Evolutionary conservation across 2,888 invertebrate genomes (phyloP).

Genomic region (Drosophila testacea): DNA sequence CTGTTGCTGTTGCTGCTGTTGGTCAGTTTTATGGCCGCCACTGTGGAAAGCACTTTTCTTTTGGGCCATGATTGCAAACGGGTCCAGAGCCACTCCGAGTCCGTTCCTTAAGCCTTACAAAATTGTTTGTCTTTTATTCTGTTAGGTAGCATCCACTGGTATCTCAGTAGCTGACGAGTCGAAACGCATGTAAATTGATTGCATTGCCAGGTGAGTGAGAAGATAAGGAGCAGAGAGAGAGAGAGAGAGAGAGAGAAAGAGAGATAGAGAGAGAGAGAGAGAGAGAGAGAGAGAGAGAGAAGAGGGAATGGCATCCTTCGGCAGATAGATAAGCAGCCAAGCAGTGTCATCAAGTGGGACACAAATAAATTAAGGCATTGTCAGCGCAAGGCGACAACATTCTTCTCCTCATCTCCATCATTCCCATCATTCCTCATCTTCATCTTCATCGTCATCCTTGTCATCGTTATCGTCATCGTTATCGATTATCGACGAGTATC

Average conservation of each 20-base stretch:
- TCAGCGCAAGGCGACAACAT: constrained; percentile 32
- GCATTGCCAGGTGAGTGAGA: constrained; percentile 37
- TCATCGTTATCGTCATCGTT: constrained; percentile 21
- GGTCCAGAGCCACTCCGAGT: constrained; percentile 4
- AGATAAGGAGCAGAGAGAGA: background rate
- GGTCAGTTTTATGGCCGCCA: constrained; percentile 64
- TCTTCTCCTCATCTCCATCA: constrained; percentile 1
- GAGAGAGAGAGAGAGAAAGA: background rate
- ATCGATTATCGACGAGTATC: constrained; percentile 17
- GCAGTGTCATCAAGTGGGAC: constrained; percentile 17
- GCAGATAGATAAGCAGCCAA: constrained; percentile 21
- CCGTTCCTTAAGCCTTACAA: constrained; percentile 34
- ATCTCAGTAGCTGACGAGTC: constrained; percentile 27
- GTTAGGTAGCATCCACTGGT: constrained; percentile 27
- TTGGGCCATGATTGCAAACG: constrained; percentile 42
- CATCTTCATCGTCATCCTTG: constrained; percentile 14
- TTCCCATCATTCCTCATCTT: constrained; percentile 3
- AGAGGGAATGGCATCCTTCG: constrained; percentile 17
- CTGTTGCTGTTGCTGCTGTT: constrained; percentile 29
- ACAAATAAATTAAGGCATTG: constrained; percentile 49
- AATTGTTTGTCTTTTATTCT: constrained; percentile 51
- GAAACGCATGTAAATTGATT: constrained; percentile 66
- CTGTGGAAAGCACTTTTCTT: constrained; percentile 48
- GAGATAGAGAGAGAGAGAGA: background rate
- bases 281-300: background rate